Evolutionary conservation across 2,797 vertebrate genomes (phyloP), one percentile per base, ranked within the genome.

Genomic region (Euthynnus affinis): DNA sequence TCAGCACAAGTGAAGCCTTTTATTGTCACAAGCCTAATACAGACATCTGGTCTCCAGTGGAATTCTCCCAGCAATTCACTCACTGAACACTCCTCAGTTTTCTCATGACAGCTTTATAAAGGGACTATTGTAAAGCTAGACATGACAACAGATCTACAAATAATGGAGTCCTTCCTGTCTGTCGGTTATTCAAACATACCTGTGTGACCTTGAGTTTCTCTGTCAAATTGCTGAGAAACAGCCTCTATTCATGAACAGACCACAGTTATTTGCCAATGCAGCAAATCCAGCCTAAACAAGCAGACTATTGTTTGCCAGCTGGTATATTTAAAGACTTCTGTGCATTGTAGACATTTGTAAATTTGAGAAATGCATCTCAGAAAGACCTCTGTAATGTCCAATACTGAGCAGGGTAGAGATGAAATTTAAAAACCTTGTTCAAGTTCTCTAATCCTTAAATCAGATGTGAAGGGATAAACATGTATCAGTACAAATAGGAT

Each of bases 81-180:
- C 13, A 25, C 2, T 0, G 6, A 57, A 9, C 15, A 44, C 1
- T 10, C 0, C 8, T 67, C 40, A 14, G 0, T 8, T 8, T 49
- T 10, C 20, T 40, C 9, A 0, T 4, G 22, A 4, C 23, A 27
- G 8, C 1, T 1, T 1, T 15, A 14, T 1, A 6, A 3, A 13
- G 3, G 15, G 3, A 7, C 13, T 37, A 8, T 20, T 1, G 5
- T 22, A 4, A 56, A 34, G 15, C 1, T 9, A 65, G 2, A 0
- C 17, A 13, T 1, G 18, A 61, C 9, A 3, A 6, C 32, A 17
- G 22, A 6, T 22, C 1, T 51, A 37, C 22, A 18, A 8, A 13
- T 5, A 12, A 7, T 0, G 2, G 9, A 6, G 29, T 32, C 6
- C 27, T 32, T 5, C 44, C 9, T 7, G 14, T 49, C 32, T 40